Base-by-base conservation (phyloP, 1,140 invertebrate genomes). In the Scaptomyza graminum region DNA sequence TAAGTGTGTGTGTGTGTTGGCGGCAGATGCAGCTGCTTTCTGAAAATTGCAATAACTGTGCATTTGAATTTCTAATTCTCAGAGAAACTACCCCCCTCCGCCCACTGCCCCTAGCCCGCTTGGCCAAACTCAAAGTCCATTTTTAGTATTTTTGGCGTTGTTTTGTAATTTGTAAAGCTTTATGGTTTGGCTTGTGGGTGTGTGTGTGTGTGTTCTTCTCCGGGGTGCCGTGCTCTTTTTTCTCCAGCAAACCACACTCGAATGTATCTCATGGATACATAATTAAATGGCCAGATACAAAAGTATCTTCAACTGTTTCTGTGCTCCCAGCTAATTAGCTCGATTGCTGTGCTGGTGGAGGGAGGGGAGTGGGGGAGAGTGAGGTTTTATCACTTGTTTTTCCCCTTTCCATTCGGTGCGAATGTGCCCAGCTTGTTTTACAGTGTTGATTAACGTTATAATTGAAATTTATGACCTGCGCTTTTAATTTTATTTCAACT, bases 391-490 rank as follows among this genome's bases (percentile, higher is more conserved):
- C 37, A 9, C 12, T 22, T 25, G 12, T 57, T 54, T 47, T 15
- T 9, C n/a, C n/a, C 15, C 15, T 55, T 18, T 37, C 6, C 31
- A 9, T 39, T 3, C 18, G n/a, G n/a, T 3, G 6, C 13, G 28
- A 5, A 5, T 39, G 0, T 54, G 12, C 31, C 7, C 47, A 67
- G 55, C 49, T 18, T 60, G 64, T 52, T 60, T 60, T 60, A 67
- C 69, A 72, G 69, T 47, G 57, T 72, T 72, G 69, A 66, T 72
- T 72, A 72, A 67, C 63, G 69, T 67, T 74, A 87, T 85, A 87
- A 85, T 85, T 85, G 77, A 85, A 81, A 85, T 85, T 85, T 85
- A 85, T 85, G 82, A 59, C 63, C 46, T 52, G 11, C 55, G 34
- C 79, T 16, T 43, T 59, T 77, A 74, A 51, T 83, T 76, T 83